These are phyloP conservation scores for Spongilla lacustris DNA, from an alignment of 37 sponge, comb jelly and placozoan genomes.

Conservation along the genomic window DNA sequence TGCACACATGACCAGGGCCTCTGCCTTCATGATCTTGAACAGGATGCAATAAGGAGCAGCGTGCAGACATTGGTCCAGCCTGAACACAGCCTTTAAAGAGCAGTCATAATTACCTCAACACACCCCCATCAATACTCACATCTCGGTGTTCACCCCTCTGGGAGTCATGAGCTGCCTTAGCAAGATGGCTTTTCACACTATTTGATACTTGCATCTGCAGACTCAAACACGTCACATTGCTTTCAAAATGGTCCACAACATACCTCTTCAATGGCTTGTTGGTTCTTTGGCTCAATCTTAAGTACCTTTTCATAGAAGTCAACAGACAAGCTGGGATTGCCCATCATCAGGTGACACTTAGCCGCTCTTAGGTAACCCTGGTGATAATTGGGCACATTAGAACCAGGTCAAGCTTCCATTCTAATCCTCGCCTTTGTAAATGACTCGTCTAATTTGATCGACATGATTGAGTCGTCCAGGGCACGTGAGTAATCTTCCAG, in stretches of 20 bases:
- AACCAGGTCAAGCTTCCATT: not conserved
- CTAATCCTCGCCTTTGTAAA: conserved; percentile 6
- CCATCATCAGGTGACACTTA: conserved; percentile 88
- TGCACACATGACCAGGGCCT: conserved; percentile 47
- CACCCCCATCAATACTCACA: conserved; percentile 3
- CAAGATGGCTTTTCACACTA: not conserved
- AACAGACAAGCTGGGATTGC: conserved; percentile 78
- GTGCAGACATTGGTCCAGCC: conserved; percentile 45
- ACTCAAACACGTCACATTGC: not conserved
- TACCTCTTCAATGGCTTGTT: conserved; percentile 66
- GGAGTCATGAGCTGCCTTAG: not conserved
- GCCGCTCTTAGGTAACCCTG: conserved; percentile 88
- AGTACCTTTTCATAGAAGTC: conserved; percentile 72
- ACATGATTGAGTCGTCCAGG: conserved; percentile 62
- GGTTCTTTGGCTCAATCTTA: conserved; percentile 55
- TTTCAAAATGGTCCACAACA: not conserved
- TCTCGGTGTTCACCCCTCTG: conserved; percentile 36
- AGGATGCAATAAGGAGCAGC: conserved; percentile 47
- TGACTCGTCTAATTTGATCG: conserved; percentile 47
- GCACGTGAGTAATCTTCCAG: conserved; percentile 64
- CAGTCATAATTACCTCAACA: not conserved
- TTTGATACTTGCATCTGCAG: conserved; percentile 17
- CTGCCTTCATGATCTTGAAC: conserved; percentile 50
- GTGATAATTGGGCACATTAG: not conserved
- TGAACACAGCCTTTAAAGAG: conserved; percentile 37